Percentiles rank a stretch among this genome's conserved stretches.
These are phyloP conservation scores for Phoxinus dragarum DNA, from an alignment of 2,797 vertebrate species.

Conservation along the genomic window DNA sequence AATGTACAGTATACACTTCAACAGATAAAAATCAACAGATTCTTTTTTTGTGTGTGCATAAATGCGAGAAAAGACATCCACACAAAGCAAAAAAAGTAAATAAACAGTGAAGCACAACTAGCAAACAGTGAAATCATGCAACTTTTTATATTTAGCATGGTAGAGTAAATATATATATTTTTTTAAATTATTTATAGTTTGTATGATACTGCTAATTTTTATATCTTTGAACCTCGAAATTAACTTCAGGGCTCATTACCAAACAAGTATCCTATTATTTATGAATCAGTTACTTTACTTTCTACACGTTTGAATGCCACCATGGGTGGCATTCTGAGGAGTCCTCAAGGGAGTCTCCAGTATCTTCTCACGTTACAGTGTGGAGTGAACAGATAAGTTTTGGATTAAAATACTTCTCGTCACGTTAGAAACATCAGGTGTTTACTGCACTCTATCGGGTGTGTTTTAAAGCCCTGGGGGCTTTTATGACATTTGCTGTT, in stretches of 20 bases:
- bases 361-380: neutral
- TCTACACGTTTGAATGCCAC: neutral
- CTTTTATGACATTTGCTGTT: slow-evolving; percentile 34
- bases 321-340: slow-evolving; percentile 2
- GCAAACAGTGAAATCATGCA: too few species aligned
- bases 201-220: neutral
- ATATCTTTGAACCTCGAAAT: neutral
- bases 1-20: neutral
- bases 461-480: slow-evolving; percentile 29
- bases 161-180: neutral
- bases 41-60: too few species aligned
- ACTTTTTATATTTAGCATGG: neutral
- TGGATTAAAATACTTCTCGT: neutral
- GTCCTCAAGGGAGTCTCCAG: slow-evolving; percentile 21
- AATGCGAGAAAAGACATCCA: too few species aligned
- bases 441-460: slow-evolving; percentile 16
- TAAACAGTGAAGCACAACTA: neutral
- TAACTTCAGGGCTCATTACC: neutral
- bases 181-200: neutral
- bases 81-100: neutral
- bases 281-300: neutral
- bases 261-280: neutral
- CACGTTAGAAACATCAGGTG: neutral
- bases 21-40: neutral
- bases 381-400: slow-evolving; percentile 14